Conservation (phyloP, 2,888 invertebrate genomes). For the Punctoribates punctum region DNA sequence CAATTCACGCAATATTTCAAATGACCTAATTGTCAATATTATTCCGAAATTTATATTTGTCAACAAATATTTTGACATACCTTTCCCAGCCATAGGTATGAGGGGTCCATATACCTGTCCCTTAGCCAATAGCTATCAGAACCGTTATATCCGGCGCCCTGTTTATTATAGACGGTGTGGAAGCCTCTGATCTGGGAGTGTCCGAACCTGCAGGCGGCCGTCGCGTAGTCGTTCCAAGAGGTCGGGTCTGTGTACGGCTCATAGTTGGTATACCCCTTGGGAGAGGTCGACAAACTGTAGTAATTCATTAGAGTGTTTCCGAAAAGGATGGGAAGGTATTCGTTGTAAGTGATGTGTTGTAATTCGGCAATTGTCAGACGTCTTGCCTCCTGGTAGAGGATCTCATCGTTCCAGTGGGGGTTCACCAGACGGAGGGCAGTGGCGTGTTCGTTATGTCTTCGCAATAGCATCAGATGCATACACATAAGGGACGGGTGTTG, state of each 20-base stretch:
- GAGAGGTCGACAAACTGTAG: slow-evolving; percentile 15
- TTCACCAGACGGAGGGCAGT: slow-evolving; percentile 48
- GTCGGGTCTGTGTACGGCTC: slow-evolving; percentile 66
- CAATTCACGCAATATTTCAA: no score
- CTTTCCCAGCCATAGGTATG: slow-evolving; percentile 19
- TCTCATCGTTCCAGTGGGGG: slow-evolving; percentile 53
- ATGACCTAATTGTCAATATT: not conserved
- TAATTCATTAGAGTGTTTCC: slow-evolving; percentile 52
- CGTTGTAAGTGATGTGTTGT: slow-evolving; percentile 53
- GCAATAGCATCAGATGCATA: slow-evolving; percentile 41
- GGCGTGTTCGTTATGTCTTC: slow-evolving; percentile 46
- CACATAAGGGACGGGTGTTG: slow-evolving; percentile 44
- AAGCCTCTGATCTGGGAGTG: slow-evolving; percentile 64
- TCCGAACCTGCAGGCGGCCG: slow-evolving; percentile 63
- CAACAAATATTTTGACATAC: slow-evolving; percentile 29
- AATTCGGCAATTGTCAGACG: slow-evolving; percentile 56
- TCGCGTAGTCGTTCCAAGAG: slow-evolving; percentile 75
- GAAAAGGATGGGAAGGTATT: slow-evolving; percentile 70
- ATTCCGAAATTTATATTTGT: no score
- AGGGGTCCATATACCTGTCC: slow-evolving; percentile 37
- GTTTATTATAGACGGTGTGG: slow-evolving; percentile 53
- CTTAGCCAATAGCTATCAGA: slow-evolving; percentile 23
- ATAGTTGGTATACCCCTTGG: slow-evolving; percentile 68
- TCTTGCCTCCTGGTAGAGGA: slow-evolving; percentile 53
- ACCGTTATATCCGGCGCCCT: not conserved